Base-by-base conservation (phyloP, 2,888 invertebrate species). In the Cheilosia impressa region DNA sequence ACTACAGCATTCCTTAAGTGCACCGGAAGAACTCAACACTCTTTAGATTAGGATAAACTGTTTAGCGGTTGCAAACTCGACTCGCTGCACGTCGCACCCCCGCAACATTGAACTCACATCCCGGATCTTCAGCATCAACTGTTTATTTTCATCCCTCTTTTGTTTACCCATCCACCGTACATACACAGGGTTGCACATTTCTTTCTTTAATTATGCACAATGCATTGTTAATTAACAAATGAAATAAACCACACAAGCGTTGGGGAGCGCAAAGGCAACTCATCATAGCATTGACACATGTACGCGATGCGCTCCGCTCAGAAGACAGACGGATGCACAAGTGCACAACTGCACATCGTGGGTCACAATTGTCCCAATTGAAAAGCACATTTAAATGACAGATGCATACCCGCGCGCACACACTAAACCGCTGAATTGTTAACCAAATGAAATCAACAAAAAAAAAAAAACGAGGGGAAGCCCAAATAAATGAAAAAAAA, bases 351-450 rank as follows among this genome's bases (percentile, higher is more conserved):
- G 78, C 65, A 82, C 78, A 72, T 78, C 78, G 55, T 78, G 78
- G 65, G 66, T 53, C 68, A 78, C 82, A 82, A 78, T 78, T 82
- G 78, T 66, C 45, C 31, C 82, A 82, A 82, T 82, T 82, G 82
- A 82, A 82, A 82, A 78, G 72, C 57, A 82, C 82, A 66, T 78
- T 82, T 82, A 82, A 82, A 82, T 78, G 82, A 82, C 53, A 66
- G 78, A 81, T 69, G 71, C 71, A 77, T 50, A 38, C 34, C 2
- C 3, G 10, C 34, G 31, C 31, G 31, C 31, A 9, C 31, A 19
- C 53, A 62, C 47, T 72, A 53, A 78, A 66, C 66, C 52, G 60
- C 38, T 77, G 78, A 72, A 72, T 78, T 72, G 78, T 78, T 77
- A 82, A 72, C 52, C 41, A 50, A 72, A 78, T 72, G 47, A 82